These are phyloP conservation scores for Allobates femoralis DNA, from an alignment of 2,797 vertebrate genomes.

Conservation along the genomic window DNA sequence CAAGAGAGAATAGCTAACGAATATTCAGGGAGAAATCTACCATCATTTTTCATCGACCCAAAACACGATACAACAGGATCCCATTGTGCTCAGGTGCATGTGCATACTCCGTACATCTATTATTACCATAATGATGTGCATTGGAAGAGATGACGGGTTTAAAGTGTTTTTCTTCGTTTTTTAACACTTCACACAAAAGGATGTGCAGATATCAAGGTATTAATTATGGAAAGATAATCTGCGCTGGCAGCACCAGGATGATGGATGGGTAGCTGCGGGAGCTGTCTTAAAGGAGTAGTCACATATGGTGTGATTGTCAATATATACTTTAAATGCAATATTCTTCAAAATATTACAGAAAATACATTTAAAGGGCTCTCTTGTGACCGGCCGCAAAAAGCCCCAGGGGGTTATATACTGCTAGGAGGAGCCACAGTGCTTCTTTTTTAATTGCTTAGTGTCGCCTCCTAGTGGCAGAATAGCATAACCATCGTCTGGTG, in stretches of 20 bases:
- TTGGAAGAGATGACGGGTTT: constrained; percentile 12
- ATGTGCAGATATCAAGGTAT: not conserved
- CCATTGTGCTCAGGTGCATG: constrained; percentile 42
- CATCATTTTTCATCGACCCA: constrained; percentile 34
- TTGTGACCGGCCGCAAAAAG: too few species aligned
- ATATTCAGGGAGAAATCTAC: constrained; percentile 18
- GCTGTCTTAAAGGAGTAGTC: not conserved
- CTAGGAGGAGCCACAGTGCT: too few species aligned
- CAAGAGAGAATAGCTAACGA: constrained; percentile 21
- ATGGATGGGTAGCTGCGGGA: not conserved
- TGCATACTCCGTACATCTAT: constrained; percentile 29
- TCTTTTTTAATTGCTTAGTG: too few species aligned
- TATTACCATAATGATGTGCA: constrained; percentile 50
- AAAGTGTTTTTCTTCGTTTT: not conserved
- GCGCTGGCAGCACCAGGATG: not conserved
- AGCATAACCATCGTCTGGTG: too few species aligned
- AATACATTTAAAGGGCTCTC: too few species aligned
- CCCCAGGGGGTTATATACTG: too few species aligned
- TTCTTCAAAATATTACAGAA: too few species aligned
- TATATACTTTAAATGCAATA: too few species aligned
- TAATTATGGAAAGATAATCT: not conserved
- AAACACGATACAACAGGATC: constrained; percentile 36
- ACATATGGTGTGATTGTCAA: too few species aligned
- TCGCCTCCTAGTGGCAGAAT: too few species aligned
- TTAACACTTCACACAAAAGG: constrained; percentile 16